These are phyloP conservation scores for Limnephilus marmoratus DNA, from an alignment of 2,888 invertebrate species.

Conservation along the genomic window DNA sequence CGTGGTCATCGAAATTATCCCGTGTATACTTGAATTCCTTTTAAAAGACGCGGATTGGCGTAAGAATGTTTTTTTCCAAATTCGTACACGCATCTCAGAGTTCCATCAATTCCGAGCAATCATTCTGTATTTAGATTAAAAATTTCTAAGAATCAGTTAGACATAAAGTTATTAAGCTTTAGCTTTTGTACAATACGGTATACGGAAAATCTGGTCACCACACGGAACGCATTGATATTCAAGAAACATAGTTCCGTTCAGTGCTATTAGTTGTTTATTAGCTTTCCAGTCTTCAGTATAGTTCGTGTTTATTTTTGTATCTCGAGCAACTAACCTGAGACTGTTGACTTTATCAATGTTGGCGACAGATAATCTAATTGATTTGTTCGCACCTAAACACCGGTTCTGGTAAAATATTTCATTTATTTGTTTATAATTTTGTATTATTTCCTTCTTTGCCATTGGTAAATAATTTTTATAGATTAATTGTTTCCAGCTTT, in stretches of 20 bases:
- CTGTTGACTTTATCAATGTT: constrained; percentile 31
- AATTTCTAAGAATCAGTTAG: neutral
- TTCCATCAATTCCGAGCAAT: neutral
- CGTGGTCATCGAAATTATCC: neutral
- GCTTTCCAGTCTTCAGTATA: neutral
- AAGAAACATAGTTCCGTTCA: neutral
- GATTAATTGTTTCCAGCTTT: neutral
- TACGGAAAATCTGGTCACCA: constrained; percentile 26
- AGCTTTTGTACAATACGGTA: neutral
- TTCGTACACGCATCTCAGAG: neutral
- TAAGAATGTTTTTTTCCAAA: neutral
- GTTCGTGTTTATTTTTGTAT: constrained; percentile 22
- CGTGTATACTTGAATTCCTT: neutral
- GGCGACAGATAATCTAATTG: constrained; percentile 11
- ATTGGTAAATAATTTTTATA: neutral
- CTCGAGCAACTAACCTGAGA: constrained; percentile 14
- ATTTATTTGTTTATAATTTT: neutral
- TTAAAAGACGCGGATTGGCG: neutral
- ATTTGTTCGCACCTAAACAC: constrained; percentile 17
- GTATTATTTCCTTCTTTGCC: neutral
- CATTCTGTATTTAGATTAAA: neutral
- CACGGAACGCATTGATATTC: constrained; percentile 16
- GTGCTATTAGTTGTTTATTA: constrained; percentile 32
- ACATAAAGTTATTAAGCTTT: neutral
- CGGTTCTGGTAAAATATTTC: neutral